Base-by-base conservation (phyloP, 2,797 vertebrate genomes). In the Oreortyx pictus region DNA sequence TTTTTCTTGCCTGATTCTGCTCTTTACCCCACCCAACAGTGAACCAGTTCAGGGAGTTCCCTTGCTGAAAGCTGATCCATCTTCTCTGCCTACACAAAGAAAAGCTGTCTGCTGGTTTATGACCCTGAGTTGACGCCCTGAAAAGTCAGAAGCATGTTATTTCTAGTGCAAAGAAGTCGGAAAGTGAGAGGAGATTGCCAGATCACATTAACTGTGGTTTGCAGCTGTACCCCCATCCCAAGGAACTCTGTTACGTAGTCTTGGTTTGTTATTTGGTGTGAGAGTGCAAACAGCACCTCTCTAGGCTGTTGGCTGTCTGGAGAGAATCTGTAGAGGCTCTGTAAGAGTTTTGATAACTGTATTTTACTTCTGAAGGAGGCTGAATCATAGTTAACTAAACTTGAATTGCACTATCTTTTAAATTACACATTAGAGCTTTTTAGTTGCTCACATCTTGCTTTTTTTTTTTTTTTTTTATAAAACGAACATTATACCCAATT, bases 21-120 rank as follows among this genome's bases (percentile, higher is more conserved):
- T 77, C 10, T 83, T 91, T 84, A 72, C 64, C 29, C 67, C 50
- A 83, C 70, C 80, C 71, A 68, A 0, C 23, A 11, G 62, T 83
- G 74, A 92, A 22, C 66, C 43, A 24, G 73, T 89, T 81, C 47
- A 86, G 88, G 91, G 76, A 91, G 73, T 88, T 92, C 23, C 86
- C 77, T 91, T 92, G 74, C 60, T 47, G 33, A 59, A 81, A 86
- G 25, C 41, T 62, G 66, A 20, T 84, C 74, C 47, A 66, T 81
- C 47, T 71, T 46, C 66, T 90, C 86, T 94, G 71, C 79, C 66
- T 43, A 31, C 67, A 33, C 47, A 64, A 86, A 76, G 46, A 27
- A 92, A 41, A 95, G 37, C 47, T 73, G 75, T 31, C 49, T 94
- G n/a, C 67, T 91, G 43, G 20, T 72, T 90, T 78, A 72, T 35